These are phyloP conservation scores for Chrysomallon squamiferum DNA, from an alignment of 1,140 invertebrate genomes.

Conservation along the genomic window DNA sequence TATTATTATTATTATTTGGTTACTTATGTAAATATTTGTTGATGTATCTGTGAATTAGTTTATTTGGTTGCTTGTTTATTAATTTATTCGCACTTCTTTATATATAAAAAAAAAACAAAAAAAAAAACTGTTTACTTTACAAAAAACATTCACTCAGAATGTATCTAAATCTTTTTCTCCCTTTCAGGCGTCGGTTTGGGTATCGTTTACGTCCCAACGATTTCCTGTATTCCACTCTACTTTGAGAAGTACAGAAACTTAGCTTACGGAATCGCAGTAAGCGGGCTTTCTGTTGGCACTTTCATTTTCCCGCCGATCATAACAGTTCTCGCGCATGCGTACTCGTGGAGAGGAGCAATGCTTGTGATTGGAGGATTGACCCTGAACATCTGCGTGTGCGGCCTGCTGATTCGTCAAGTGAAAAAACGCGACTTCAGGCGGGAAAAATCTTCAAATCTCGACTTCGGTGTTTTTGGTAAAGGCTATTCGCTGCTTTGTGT, in stretches of 20 bases:
- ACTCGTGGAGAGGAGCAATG: conserved; percentile 76
- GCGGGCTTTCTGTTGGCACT: conserved; percentile 86
- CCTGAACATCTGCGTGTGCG: conserved; percentile 24
- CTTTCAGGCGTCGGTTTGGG: conserved; percentile 81
- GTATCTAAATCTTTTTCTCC: not conserved
- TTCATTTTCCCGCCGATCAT: conserved; percentile 75
- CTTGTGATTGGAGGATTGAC: conserved; percentile 14
- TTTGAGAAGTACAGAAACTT: conserved; percentile 86
- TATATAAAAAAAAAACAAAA: too few relatives aligned
- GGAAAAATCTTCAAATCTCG: conserved; percentile 17
- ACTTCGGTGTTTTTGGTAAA: conserved; percentile 26
- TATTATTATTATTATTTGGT: too few relatives aligned
- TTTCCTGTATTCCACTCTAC: conserved; percentile 86
- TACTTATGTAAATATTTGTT: too few relatives aligned
- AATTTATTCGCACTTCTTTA: too few relatives aligned
- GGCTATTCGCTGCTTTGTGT: conserved; percentile 22
- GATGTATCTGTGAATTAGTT: too few relatives aligned
- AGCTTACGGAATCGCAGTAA: conserved; percentile 85
- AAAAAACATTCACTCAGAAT: too few relatives aligned
- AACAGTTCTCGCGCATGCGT: conserved; percentile 68
- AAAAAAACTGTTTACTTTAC: too few relatives aligned
- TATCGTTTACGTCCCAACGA: conserved; percentile 85
- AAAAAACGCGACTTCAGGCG: not conserved
- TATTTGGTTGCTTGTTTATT: too few relatives aligned
- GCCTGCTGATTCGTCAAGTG: conserved; percentile 12